These are phyloP conservation scores for Centropristis striata DNA, from an alignment of 2,113 vertebrate species.

Conservation along the genomic window DNA sequence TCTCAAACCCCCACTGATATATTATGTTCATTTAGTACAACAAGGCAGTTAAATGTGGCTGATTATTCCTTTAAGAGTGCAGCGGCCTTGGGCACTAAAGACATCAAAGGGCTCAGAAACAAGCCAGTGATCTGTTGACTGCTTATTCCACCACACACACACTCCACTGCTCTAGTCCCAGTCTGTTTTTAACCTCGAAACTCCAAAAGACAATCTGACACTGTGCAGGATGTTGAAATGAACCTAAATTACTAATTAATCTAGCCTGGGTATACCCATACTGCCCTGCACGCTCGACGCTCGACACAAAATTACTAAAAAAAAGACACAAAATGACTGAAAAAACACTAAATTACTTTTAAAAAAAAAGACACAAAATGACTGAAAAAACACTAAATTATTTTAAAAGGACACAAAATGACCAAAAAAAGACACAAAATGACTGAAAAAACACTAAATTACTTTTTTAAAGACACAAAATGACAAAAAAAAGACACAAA, in stretches of 20 bases:
- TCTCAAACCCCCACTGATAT: slow-evolving; percentile 34
- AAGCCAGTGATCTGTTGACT: slow-evolving; percentile 48
- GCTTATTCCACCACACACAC: slow-evolving; percentile 62
- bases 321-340: too few species aligned
- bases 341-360: too few species aligned
- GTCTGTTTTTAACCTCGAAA: slow-evolving; percentile 6
- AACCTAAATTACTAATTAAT: neutral
- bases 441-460: too few species aligned
- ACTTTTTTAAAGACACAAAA: too few species aligned
- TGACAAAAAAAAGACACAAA: too few species aligned
- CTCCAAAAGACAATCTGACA: neutral
- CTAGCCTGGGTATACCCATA: too few species aligned
- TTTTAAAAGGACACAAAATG: too few species aligned
- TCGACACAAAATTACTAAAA: too few species aligned
- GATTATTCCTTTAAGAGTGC: slow-evolving; percentile 56
- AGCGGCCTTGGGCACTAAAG: slow-evolving; percentile 43
- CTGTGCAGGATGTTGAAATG: neutral
- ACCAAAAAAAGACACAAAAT: too few species aligned
- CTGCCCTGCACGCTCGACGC: too few species aligned
- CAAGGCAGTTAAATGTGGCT: slow-evolving; percentile 61
- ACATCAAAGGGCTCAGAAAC: slow-evolving; percentile 46
- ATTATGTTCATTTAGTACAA: slow-evolving; percentile 65
- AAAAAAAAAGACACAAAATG: too few species aligned
- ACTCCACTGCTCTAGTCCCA: slow-evolving; percentile 9
- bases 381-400: too few species aligned